Evolutionary conservation across 2,888 invertebrate genomes (phyloP), one percentile per base, ranked within the genome.

Genomic region (Orchesella flavescens): DNA sequence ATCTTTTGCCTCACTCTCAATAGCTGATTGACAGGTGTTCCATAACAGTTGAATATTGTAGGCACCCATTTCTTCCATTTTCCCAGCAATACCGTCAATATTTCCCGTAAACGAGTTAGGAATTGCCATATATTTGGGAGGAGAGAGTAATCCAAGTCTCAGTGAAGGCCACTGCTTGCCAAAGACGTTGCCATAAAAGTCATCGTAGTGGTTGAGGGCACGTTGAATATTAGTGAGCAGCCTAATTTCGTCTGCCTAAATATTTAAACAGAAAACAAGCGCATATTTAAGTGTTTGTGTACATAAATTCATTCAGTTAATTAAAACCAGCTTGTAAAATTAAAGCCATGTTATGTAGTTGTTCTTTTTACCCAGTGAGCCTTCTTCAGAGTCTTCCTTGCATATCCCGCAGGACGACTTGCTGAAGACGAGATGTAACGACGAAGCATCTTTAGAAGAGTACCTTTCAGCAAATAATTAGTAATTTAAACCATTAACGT

Each of bases 131-230:
- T 97, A 97, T 90, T 98, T 99, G 84, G 94, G 94, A 53, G 93
- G 92, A 0, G 94, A 93, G 0, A 97, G 90, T 59, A 98, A 90
- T 0, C 95, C 97, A 21, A 95, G 92, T 86, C 96, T 92, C 89
- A 99, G 95, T 1, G 94, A 92, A 10, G 93, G 92, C 98, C 99
- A 99, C 0, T 92, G 91, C 0, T 92, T 91, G 5, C 94, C 94
- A 91, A 94, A 99, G 0, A 97, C 93, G n/a, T 94, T 94, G 12
- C 93, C 93, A 90, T 99, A 98, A 90, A 97, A 97, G 87, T 97
- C 96, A 90, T 99, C 97, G 89, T 98, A 99, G 90, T 96, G 95
- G 68, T 94, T 93, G 76, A 98, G 89, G 0, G 98, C 99, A 88
- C 93, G 93, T 87, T 94, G 92, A 76, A 92, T 93, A 44, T 93